These are phyloP conservation scores for Turnix velox DNA, from an alignment of 2,113 vertebrate species.

Conservation along the genomic window DNA sequence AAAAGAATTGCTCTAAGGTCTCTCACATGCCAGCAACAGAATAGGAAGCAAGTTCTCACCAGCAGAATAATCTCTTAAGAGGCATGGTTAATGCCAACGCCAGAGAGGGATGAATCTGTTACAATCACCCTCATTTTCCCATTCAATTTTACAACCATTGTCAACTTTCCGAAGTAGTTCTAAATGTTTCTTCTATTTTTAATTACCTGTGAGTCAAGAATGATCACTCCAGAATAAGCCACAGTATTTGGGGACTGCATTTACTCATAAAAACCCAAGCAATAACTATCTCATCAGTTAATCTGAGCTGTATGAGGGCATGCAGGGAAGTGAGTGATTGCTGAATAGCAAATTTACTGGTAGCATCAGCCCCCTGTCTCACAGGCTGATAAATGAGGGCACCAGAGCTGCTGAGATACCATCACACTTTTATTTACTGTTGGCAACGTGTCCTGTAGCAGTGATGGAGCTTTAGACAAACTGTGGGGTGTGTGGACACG, in stretches of 20 bases:
- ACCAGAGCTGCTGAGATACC: neutral
- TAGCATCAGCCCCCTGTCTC: neutral
- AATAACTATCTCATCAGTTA: neutral
- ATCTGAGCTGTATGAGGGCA: neutral
- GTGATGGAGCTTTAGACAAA: neutral
- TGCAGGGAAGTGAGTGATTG: neutral
- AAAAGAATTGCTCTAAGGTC: neutral
- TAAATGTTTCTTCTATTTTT: neutral
- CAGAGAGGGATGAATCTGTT: neutral
- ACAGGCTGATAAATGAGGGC: neutral
- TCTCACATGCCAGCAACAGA: neutral
- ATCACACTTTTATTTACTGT: neutral
- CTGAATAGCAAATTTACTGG: rapidly evolving
- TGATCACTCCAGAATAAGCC: neutral
- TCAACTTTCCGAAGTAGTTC: neutral
- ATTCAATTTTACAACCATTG: neutral
- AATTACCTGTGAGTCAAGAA: neutral
- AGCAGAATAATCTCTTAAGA: neutral
- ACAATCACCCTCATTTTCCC: rapidly evolving
- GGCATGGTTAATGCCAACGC: neutral
- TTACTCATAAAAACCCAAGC: neutral
- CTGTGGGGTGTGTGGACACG: neutral
- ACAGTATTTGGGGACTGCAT: neutral
- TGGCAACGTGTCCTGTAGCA: neutral
- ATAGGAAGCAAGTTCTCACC: rapidly evolving